Percentiles rank a stretch among this genome's conserved stretches.
phyloP scores from a whole-genome alignment of 1,140 invertebrate species.

The Helicoverpa armigera region DNA sequence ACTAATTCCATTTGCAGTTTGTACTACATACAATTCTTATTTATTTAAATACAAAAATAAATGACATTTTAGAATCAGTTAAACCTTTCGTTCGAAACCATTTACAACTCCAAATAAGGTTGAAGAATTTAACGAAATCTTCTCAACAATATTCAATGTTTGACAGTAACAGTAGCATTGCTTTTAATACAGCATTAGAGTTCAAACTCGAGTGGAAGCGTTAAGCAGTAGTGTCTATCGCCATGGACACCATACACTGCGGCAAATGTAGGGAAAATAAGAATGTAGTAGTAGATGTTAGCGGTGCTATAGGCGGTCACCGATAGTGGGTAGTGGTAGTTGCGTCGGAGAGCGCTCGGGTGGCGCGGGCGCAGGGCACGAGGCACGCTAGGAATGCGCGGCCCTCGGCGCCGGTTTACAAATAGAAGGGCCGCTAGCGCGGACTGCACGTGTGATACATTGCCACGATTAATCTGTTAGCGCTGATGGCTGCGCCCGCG shows the following conservation, averaged over 20 bases:
- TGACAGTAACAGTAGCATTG: slow-evolving; percentile 75
- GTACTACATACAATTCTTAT: background rate
- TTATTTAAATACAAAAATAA: slow-evolving; percentile 12
- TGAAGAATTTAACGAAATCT: slow-evolving; percentile 70
- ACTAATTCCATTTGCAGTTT: background rate
- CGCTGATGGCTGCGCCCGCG: slow-evolving; percentile 73
- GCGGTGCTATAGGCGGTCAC: slow-evolving; percentile 66
- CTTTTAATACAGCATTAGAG: slow-evolving; percentile 70
- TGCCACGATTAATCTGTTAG: slow-evolving; percentile 81
- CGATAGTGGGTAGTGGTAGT: slow-evolving; percentile 51
- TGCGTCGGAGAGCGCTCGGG: slow-evolving; percentile 56
- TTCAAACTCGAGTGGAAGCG: slow-evolving; percentile 56
- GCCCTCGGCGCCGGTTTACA: slow-evolving; percentile 85
- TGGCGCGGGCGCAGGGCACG: slow-evolving; percentile 71
- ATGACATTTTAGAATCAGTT: slow-evolving; percentile 44
- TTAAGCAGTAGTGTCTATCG: slow-evolving; percentile 50
- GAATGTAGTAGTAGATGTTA: slow-evolving; percentile 47
- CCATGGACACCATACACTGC: slow-evolving; percentile 64
- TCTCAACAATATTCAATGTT: slow-evolving; percentile 71
- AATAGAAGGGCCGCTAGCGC: slow-evolving; percentile 84
- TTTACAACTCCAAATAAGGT: slow-evolving; percentile 59
- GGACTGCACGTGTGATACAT: slow-evolving; percentile 83
- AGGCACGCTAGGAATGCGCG: slow-evolving; percentile 82
- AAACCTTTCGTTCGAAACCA: slow-evolving; percentile 49
- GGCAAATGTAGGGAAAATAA: slow-evolving; percentile 51